These are phyloP conservation scores for Lagopus muta DNA, from an alignment of 2,113 vertebrate species.

Conservation along the genomic window DNA sequence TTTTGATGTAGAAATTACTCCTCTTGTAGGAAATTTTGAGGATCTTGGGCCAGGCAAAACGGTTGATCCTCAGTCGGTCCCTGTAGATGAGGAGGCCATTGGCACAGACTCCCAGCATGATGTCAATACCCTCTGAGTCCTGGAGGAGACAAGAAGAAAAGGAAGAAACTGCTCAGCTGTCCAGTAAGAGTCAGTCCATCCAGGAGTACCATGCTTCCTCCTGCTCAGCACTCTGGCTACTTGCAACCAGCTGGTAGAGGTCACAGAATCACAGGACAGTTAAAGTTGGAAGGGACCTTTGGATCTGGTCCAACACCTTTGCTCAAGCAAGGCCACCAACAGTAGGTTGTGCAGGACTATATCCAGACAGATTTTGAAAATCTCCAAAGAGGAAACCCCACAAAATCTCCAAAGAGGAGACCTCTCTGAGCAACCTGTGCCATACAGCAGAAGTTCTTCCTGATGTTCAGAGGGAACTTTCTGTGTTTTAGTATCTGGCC, in stretches of 20 bases:
- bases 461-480: not conserved
- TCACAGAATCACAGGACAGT: not conserved
- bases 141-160: slow-evolving; percentile 57
- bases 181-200: not conserved
- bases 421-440: not conserved
- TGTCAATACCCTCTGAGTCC: slow-evolving; percentile 98
- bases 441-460: not conserved
- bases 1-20: slow-evolving; percentile 99
- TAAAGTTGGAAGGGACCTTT: not conserved
- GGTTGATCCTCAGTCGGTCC: slow-evolving; percentile 96
- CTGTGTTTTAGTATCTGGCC: not conserved
- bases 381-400: not conserved
- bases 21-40: slow-evolving; percentile 99
- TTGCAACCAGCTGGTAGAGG: accelerated
- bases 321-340: not conserved
- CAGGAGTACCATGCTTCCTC: not conserved
- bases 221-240: not conserved
- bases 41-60: slow-evolving; percentile 99
- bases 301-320: not conserved
- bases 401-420: not conserved
- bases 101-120: slow-evolving; percentile 97
- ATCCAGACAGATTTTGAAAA: not conserved
- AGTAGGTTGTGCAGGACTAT: accelerated
- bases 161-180: not conserved
- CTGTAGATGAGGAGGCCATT: slow-evolving; percentile 97